Conservation (phyloP, 2,113 vertebrate species). For the Carollia perspicillata region DNA sequence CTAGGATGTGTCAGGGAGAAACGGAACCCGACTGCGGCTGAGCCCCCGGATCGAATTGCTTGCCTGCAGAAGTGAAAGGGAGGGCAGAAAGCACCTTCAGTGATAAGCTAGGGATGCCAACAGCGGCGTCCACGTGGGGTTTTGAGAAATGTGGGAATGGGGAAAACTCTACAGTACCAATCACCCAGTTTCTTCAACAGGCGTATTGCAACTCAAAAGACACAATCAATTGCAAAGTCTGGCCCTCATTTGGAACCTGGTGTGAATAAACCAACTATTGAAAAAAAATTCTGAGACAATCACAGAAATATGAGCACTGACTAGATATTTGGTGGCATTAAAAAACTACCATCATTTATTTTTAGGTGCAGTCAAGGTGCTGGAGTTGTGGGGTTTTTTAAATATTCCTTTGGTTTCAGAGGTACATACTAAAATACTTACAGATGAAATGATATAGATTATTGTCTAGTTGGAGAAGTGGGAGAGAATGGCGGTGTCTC, state of each 20-base stretch:
- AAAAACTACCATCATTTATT: neutral
- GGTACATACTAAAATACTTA: neutral
- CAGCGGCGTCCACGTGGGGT: neutral
- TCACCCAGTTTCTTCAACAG: neutral
- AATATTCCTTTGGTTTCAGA: neutral
- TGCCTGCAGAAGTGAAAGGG: neutral
- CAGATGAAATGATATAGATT: neutral
- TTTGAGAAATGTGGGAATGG: neutral
- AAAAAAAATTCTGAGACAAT: neutral
- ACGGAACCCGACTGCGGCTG: neutral
- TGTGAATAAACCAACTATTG: neutral
- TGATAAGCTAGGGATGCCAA: neutral
- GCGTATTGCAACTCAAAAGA: neutral
- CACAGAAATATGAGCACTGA: neutral
- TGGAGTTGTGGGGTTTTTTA: neutral
- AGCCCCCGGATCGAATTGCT: neutral
- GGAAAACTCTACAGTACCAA: neutral
- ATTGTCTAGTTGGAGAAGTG: neutral
- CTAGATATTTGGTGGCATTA: neutral
- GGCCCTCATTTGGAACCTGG: neutral
- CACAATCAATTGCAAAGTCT: neutral
- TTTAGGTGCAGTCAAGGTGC: neutral
- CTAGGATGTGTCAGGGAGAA: neutral
- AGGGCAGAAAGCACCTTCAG: neutral
- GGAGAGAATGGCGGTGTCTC: neutral